phyloP scores from a whole-genome alignment of 2,888 invertebrate genomes.

The Dolichomitus sp. region DNA sequence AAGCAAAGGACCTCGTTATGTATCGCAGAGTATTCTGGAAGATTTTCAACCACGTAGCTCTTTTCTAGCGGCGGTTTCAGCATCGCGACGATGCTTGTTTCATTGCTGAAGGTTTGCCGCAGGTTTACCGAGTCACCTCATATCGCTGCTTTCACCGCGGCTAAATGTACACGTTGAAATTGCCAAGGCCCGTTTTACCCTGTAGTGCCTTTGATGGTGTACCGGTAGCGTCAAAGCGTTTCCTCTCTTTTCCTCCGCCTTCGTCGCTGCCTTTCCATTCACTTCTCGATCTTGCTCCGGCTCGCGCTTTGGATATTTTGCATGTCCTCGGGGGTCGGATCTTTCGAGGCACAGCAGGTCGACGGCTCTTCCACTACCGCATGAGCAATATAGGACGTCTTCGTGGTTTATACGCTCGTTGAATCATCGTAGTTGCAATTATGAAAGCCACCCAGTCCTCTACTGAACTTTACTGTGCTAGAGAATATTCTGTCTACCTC shows the following conservation, averaged over 20 bases:
- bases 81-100: slow-evolving; percentile 27
- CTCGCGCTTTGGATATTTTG: slow-evolving; percentile 54
- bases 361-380: slow-evolving; percentile 20
- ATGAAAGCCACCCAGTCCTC: slow-evolving; percentile 12
- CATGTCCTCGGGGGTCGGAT: slow-evolving; percentile 61
- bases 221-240: slow-evolving; percentile 38
- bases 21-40: slow-evolving; percentile 6
- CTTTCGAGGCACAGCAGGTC: slow-evolving; percentile 48
- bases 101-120: slow-evolving; percentile 17
- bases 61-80: slow-evolving; percentile 38
- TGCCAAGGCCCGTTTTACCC: slow-evolving; percentile 56
- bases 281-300: slow-evolving; percentile 32
- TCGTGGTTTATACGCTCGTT: slow-evolving; percentile 9
- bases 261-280: slow-evolving; percentile 47
- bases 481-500: not conserved
- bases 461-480: not conserved
- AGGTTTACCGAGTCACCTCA: slow-evolving; percentile 67
- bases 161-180: slow-evolving; percentile 66
- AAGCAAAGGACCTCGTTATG: not conserved
- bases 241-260: slow-evolving; percentile 52
- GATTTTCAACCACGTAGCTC: slow-evolving; percentile 34
- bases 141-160: slow-evolving; percentile 62
- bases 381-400: slow-evolving; percentile 18
- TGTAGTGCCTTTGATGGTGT: slow-evolving; percentile 30
- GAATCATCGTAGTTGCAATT: slow-evolving; percentile 39